Percentiles rank a stretch among this genome's conserved stretches.
Conservation (phyloP, 2,888 invertebrate genomes). For the Drosophila algonquin region DNA sequence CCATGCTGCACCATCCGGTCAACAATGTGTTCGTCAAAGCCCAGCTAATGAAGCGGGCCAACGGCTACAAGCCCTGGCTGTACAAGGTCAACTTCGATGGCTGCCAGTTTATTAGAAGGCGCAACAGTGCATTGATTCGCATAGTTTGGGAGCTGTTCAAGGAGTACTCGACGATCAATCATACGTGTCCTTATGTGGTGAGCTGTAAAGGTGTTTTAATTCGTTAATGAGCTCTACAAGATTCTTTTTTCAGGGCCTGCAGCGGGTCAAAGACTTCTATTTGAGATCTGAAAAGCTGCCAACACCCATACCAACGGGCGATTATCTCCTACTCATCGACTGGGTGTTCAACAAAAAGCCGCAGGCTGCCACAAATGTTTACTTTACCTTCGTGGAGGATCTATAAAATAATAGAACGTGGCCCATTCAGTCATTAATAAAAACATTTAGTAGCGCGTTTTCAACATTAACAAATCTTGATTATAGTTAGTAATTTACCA, state of each 20-base stretch:
- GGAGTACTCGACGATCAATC: constrained; percentile 52
- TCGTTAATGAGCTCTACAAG: neutral
- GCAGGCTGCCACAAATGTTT: constrained; percentile 44
- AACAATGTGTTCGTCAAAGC: constrained; percentile 32
- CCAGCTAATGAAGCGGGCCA: constrained; percentile 47
- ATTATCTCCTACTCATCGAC: constrained; percentile 44
- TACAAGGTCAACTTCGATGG: constrained; percentile 43
- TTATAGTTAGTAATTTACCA: neutral
- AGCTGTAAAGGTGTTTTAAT: neutral
- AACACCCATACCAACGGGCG: constrained; percentile 49
- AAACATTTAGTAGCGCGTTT: neutral
- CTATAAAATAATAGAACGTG: neutral
- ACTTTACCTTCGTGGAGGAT: constrained; percentile 52
- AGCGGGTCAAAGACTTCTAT: constrained; percentile 48
- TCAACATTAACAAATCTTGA: neutral
- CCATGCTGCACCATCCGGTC: constrained; percentile 33
- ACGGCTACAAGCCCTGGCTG: constrained; percentile 61
- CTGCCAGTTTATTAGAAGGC: constrained; percentile 38
- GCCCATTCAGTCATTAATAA: neutral
- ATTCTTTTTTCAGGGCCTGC: constrained; percentile 32
- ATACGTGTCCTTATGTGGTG: constrained; percentile 54
- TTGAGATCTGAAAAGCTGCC: constrained; percentile 40
- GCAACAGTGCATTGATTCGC: constrained; percentile 45
- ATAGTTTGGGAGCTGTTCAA: constrained; percentile 45
- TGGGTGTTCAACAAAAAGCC: constrained; percentile 38